Conservation (phyloP, 2,888 invertebrate genomes). For the Conops quadrifasciatus region DNA sequence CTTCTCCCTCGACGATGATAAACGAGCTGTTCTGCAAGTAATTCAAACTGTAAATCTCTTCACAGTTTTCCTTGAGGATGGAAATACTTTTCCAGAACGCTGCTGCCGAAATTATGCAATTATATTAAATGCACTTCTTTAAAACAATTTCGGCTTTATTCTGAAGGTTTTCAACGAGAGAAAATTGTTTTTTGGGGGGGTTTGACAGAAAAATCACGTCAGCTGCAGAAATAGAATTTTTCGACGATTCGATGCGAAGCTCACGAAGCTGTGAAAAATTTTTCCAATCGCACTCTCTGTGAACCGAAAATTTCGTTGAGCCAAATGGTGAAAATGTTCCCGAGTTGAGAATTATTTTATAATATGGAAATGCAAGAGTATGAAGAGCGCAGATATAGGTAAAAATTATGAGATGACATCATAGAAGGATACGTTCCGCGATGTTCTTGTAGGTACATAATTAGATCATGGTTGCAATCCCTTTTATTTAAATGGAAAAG, state of each 20-base stretch:
- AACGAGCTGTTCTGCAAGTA: conserved; percentile 31
- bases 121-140: neutral
- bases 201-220: conserved; percentile 47
- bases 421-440: neutral
- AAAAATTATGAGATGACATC: conserved; percentile 17
- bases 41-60: conserved; percentile 28
- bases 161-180: conserved; percentile 40
- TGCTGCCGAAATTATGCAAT: conserved; percentile 17
- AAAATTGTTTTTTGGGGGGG: conserved; percentile 41
- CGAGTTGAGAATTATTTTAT: neutral
- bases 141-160: conserved; percentile 34
- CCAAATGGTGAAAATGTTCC: conserved; percentile 9
- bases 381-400: neutral
- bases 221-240: conserved; percentile 48
- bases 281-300: neutral
- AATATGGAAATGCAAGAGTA: neutral
- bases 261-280: conserved; percentile 43
- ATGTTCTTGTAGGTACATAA: no score
- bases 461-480: no score
- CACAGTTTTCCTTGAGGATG: neutral
- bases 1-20: conserved; percentile 31
- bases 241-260: conserved; percentile 41
- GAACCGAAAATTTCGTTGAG: conserved; percentile 7
- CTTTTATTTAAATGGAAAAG: no score
- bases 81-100: neutral